phyloP scores from a whole-genome alignment of 2,797 vertebrate species.

The Oceanodroma leucorhoa region DNA sequence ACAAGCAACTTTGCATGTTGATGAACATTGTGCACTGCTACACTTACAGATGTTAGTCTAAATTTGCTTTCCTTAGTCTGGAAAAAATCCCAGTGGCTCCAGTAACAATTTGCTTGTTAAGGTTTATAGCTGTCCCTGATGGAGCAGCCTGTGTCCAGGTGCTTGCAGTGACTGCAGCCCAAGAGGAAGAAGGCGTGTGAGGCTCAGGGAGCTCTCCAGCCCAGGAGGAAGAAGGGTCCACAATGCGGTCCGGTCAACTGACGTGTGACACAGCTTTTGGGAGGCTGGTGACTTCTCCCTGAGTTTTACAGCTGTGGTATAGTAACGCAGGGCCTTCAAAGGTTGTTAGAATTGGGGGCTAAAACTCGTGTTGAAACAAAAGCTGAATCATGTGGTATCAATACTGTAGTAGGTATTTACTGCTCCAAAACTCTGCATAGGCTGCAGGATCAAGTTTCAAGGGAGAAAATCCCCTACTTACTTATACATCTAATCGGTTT shows the following conservation, averaged over 20 bases:
- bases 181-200: fast-evolving
- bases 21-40: not conserved
- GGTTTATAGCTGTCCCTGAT: not conserved
- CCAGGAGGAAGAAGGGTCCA: not conserved
- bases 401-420: not conserved
- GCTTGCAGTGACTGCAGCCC: not conserved
- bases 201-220: not conserved
- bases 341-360: not conserved
- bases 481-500: not conserved
- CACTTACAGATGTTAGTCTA: not conserved
- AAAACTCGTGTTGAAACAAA: not conserved
- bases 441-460: not conserved
- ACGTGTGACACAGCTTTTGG: not conserved
- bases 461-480: not conserved
- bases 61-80: not conserved
- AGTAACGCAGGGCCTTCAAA: not conserved
- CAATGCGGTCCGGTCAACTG: fast-evolving
- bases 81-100: not conserved
- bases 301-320: not conserved
- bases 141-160: not conserved
- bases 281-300: not conserved
- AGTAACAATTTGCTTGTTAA: not conserved
- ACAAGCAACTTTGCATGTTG: not conserved
- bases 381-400: not conserved
- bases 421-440: not conserved